phyloP scores from a whole-genome alignment of 2,888 invertebrate species.

The Philopedon plagiatum region DNA sequence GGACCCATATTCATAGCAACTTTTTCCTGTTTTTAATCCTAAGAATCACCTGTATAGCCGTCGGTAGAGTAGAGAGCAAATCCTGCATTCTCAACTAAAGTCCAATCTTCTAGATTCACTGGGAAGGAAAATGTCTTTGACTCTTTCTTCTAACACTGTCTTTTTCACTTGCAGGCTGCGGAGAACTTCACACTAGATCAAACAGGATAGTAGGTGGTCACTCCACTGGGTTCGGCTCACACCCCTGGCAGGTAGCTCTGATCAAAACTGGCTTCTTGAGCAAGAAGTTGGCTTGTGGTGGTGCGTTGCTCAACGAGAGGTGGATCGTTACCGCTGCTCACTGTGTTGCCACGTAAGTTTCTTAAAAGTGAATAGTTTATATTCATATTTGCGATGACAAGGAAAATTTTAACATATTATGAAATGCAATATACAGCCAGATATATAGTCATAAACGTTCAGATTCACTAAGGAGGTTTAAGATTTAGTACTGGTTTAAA shows the following conservation, averaged over 20 bases:
- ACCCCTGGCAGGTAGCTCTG: slow-evolving; percentile 95
- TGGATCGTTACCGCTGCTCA: slow-evolving; percentile 96
- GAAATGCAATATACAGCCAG: too few species aligned
- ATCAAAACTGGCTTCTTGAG: slow-evolving; percentile 92
- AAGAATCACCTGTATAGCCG: too few species aligned
- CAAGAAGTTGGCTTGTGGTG: slow-evolving; percentile 93
- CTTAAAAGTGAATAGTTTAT: background rate
- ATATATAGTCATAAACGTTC: too few species aligned
- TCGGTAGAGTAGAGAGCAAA: too few species aligned
- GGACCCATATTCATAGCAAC: too few species aligned
- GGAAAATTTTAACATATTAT: too few species aligned
- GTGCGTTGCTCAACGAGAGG: slow-evolving; percentile 88
- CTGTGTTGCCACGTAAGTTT: slow-evolving; percentile 90
- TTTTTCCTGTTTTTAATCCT: too few species aligned
- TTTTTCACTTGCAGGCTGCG: slow-evolving; percentile 79
- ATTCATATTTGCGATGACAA: background rate
- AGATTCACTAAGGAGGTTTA: too few species aligned
- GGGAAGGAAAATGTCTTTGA: too few species aligned
- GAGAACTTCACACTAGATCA: slow-evolving; percentile 88
- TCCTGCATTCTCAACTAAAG: too few species aligned
- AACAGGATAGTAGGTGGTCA: slow-evolving; percentile 95
- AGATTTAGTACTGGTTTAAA: too few species aligned
- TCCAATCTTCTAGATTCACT: too few species aligned
- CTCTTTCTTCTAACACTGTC: background rate
- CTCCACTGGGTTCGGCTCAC: slow-evolving; percentile 90